A percentile compares a stretch with the other conserved stretches of the same genome.
phyloP scores from a whole-genome alignment of 2,888 invertebrate species.

The Habroteleia sp. region DNA sequence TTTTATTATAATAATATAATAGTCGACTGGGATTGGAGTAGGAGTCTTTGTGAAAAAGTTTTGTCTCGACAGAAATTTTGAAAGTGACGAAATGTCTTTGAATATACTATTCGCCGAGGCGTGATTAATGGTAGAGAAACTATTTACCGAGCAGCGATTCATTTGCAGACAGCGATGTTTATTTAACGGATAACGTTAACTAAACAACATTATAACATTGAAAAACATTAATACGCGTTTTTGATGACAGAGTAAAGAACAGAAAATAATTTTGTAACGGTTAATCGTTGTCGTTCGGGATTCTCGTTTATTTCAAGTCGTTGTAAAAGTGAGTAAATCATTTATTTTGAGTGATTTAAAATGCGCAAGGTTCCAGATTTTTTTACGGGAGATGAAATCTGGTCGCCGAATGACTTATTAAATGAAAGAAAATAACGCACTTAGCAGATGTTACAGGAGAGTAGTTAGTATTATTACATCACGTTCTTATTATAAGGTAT shows the following conservation, averaged over 20 bases:
- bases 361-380: slow-evolving; percentile 29
- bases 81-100: slow-evolving; percentile 32
- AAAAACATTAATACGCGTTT: slow-evolving; percentile 35
- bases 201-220: slow-evolving; percentile 29
- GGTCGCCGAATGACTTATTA: slow-evolving; percentile 37
- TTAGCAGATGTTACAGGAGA: slow-evolving; percentile 17
- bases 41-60: no score
- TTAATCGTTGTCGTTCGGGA: slow-evolving; percentile 6
- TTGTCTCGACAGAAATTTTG: neutral
- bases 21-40: no score
- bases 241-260: slow-evolving; percentile 10
- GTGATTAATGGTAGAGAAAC: slow-evolving; percentile 42
- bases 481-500: slow-evolving; percentile 1
- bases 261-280: slow-evolving; percentile 41
- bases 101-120: neutral
- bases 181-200: slow-evolving; percentile 29
- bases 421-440: slow-evolving; percentile 41
- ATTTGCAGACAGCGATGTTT: slow-evolving; percentile 24
- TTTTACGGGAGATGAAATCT: slow-evolving; percentile 30
- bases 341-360: slow-evolving; percentile 48
- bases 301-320: slow-evolving; percentile 35
- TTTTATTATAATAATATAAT: no score
- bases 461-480: slow-evolving; percentile 25
- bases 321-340: slow-evolving; percentile 31
- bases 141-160: slow-evolving; percentile 15